A percentile compares a stretch with the other conserved stretches of the same genome.
Evolutionary conservation across 2,113 vertebrate genomes (phyloP).

Genomic region (Edolisoma coerulescens): DNA sequence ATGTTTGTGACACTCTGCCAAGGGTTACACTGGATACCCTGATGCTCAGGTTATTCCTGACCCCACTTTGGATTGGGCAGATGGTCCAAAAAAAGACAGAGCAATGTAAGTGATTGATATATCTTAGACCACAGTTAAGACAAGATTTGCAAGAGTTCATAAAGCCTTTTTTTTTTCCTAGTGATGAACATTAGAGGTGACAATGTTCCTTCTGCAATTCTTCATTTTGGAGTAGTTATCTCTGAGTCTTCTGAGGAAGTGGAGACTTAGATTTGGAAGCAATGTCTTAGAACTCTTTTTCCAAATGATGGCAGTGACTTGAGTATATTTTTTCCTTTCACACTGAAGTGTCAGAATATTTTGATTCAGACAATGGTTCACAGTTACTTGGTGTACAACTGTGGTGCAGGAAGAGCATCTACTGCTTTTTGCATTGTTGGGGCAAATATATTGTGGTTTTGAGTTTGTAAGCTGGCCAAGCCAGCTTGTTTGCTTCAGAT

Average conservation of each 20-base stretch:
- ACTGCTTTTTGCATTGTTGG: neutral
- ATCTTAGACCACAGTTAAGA: neutral
- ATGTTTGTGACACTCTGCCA: neutral
- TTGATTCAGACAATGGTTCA: neutral
- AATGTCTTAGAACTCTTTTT: neutral
- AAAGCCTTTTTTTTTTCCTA: neutral
- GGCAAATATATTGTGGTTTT: neutral
- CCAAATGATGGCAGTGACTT: neutral
- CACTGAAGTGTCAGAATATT: neutral
- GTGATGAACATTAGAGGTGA: neutral
- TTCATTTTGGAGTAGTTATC: neutral
- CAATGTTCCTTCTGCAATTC: neutral
- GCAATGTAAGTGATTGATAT: fast-evolving
- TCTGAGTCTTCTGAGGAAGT: neutral
- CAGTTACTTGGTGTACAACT: neutral
- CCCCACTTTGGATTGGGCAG: neutral
- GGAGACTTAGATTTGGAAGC: neutral
- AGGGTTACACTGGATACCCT: neutral
- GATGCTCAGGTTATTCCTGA: neutral
- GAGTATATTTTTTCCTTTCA: neutral
- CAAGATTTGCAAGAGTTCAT: neutral
- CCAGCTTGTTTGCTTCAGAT: neutral
- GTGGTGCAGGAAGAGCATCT: neutral
- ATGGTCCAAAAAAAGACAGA: neutral
- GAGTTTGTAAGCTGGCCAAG: neutral